Percentiles rank a stretch among this genome's conserved stretches.
phyloP scores from a whole-genome alignment of 2,888 invertebrate species.

The Catocala nupta region DNA sequence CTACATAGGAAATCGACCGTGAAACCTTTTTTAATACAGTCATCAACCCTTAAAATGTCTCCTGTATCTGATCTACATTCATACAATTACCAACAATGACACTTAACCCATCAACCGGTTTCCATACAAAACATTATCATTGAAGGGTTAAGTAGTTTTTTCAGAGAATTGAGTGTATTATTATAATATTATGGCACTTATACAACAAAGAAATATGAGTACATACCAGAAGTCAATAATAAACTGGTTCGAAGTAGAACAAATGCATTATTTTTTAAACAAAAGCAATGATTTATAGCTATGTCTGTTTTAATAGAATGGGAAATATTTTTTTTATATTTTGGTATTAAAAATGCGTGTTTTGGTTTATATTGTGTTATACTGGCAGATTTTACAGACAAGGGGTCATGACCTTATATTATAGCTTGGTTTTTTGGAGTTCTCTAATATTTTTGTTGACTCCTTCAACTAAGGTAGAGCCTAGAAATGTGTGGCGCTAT shows the following conservation, averaged over 20 bases:
- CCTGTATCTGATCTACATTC: conserved; percentile 51
- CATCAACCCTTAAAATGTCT: conserved; percentile 39
- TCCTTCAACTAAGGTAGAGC: too few species aligned
- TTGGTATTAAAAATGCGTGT: conserved; percentile 9
- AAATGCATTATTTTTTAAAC: conserved; percentile 62
- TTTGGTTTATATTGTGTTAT: conserved; percentile 17
- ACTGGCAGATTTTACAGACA: conserved; percentile 14
- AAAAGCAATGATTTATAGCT: conserved; percentile 60
- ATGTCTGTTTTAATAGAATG: conserved; percentile 51
- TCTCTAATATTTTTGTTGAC: too few species aligned
- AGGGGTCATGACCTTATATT: conserved; percentile 27
- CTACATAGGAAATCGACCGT: conserved; percentile 24
- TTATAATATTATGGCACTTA: conserved; percentile 71
- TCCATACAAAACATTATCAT: conserved; percentile 34
- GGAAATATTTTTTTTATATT: conserved; percentile 36
- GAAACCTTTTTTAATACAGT: conserved; percentile 44
- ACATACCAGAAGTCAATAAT: conserved; percentile 72
- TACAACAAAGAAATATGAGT: conserved; percentile 54
- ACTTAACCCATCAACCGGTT: conserved; percentile 45
- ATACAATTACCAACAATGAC: conserved; percentile 52
- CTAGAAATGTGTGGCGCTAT: too few species aligned
- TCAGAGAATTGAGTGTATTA: conserved; percentile 59
- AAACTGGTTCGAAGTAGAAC: conserved; percentile 53
- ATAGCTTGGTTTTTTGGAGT: neutral
- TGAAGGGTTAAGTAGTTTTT: conserved; percentile 53